Evolutionary conservation across 1,140 invertebrate genomes (phyloP), one percentile per base, ranked within the genome.

Genomic region (Aphelenchoides besseyi): DNA sequence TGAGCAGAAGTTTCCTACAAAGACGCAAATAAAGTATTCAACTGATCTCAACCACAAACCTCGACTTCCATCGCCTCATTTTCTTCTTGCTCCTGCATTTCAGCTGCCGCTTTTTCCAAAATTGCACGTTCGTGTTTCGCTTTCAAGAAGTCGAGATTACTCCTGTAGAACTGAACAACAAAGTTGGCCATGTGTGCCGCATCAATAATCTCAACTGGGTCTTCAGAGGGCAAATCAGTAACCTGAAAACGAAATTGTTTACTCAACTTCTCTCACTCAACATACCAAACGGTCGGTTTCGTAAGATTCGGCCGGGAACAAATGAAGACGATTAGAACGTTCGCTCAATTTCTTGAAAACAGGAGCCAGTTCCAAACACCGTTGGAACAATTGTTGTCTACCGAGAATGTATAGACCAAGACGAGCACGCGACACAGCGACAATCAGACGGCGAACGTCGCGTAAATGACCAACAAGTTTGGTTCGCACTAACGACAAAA

Each of bases 351-450:
- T 90, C 85, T 94, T 91, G 81, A 98, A 97, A 0, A 94, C 92
- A 18, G 94, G 93, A 23, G 91, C 92, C 1, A 99, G 87, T 86
- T 99, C 97, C 80, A 94, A 94, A 84, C 96, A 99, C 85, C 97
- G 96, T 77, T 91, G 89, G 86, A 99, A 99, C 2, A 98, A 87
- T 18, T 90, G 89, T 0, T 93, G 91, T 32, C 95, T 86, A 2
- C 92, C 95, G 87, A 99, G 97, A 16, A 98, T 90, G 83, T 98
- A 99, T 0, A 99, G 88, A 0, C 97, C 97, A 1, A 99, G 89
- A n/a, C 96, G 88, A 1, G 96, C 96, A 83, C 97, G 89, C 59
- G 96, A 98, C 90, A 98, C 93, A 0, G 97, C 96, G 8, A 99
- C 97, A 41, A 98, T 91, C 29, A 99, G 88, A 86, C 97, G 91